Conservation (phyloP, 2,113 vertebrate genomes). For the Dissostichus mawsoni region DNA sequence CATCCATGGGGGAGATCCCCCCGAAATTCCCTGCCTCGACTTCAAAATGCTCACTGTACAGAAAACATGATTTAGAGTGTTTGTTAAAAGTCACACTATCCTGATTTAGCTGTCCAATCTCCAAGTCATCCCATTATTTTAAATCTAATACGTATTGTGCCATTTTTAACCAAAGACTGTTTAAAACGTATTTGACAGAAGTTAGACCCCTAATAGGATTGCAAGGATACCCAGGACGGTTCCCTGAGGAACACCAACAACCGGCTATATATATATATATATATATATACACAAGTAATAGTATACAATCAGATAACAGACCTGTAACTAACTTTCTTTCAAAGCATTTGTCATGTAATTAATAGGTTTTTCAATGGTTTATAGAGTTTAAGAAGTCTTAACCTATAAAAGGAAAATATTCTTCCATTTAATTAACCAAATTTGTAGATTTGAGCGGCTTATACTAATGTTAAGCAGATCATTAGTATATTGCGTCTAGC, state of each 20-base stretch:
- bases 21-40: not conserved
- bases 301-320: not conserved
- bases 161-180: not conserved
- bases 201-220: not conserved
- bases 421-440: not conserved
- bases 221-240: constrained; percentile 18
- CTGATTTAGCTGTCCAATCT: not conserved
- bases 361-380: not conserved
- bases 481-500: too few species aligned
- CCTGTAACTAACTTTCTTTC: not conserved
- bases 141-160: constrained; percentile 6
- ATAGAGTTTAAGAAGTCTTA: not conserved
- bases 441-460: not conserved
- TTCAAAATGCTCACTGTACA: not conserved
- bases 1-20: not conserved
- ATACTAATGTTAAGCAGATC: not conserved
- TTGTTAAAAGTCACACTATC: constrained; percentile 4
- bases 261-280: not conserved
- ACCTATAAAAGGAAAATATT: not conserved
- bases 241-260: constrained; percentile 13
- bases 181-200: not conserved
- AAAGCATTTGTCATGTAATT: not conserved
- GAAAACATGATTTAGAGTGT: not conserved
- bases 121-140: not conserved
- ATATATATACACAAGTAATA: not conserved